These are phyloP conservation scores for Allolobophora icterica DNA, from an alignment of 2,888 invertebrate species.

Conservation along the genomic window DNA sequence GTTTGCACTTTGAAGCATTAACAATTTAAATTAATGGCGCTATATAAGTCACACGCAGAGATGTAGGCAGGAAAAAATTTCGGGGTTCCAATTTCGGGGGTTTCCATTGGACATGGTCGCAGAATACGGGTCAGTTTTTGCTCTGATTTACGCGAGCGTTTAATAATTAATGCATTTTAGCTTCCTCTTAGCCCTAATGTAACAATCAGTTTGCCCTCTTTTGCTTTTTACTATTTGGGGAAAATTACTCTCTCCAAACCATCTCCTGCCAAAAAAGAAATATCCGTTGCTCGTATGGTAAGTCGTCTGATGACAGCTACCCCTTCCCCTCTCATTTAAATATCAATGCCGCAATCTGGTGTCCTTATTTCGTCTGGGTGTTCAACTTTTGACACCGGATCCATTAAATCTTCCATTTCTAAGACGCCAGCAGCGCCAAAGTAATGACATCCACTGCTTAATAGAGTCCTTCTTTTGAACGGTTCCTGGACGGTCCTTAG, in stretches of 20 bases:
- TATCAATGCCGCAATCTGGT: neutral
- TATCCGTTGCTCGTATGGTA: neutral
- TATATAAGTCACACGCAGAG: too few species aligned
- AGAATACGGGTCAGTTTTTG: too few species aligned
- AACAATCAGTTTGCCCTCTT: neutral
- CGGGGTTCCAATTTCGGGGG: too few species aligned
- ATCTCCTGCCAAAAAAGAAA: neutral
- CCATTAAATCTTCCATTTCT: neutral
- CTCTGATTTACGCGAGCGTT: too few species aligned
- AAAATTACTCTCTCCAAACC: neutral
- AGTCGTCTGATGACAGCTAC: neutral
- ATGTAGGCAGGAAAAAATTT: too few species aligned
- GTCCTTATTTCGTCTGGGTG: too few species aligned
- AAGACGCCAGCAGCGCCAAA: neutral
- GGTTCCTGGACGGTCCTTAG: neutral
- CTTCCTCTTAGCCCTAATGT: neutral
- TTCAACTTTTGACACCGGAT: neutral
- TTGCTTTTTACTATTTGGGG: neutral
- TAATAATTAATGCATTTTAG: neutral
- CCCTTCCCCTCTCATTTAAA: neutral
- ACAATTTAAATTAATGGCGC: too few species aligned
- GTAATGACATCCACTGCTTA: neutral
- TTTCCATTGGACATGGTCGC: too few species aligned
- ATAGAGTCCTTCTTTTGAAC: neutral
- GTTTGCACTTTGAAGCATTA: too few species aligned